Base-by-base conservation (phyloP, 2,113 vertebrate species). In the Ciconia boyciana region DNA sequence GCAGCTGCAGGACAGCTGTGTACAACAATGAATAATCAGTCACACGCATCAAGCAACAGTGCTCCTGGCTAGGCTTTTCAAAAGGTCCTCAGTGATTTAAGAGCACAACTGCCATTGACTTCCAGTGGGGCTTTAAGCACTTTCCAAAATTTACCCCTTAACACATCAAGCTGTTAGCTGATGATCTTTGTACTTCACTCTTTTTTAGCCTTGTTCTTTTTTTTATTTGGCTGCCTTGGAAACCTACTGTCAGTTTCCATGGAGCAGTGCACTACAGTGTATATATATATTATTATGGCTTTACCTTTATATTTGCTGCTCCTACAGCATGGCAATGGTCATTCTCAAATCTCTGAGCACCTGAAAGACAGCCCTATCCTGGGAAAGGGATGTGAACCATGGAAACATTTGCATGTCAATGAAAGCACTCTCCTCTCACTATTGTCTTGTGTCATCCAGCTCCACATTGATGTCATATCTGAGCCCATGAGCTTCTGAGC, bases 211-310 rank as follows among this genome's bases (percentile, higher is more conserved):
- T 64, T 51, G n/a, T 20, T 71, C 46, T 74, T 89, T 93, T 83
- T 89, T 78, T 14, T 13, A 65, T 93, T 95, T 72, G 81, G 94
- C 94, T 96, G 89, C 94, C 95, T 95, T 96, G 96, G 95, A 96
- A 97, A 96, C 94, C 69, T 84, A 26, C 57, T 76, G 52, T 55
- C 94, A 93, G 93, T 95, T 97, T 96, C 96, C 93, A 96, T 85
- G 93, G 95, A 89, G 91, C 61, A 82, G 46, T 39, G 61, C 44
- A 51, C 55, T 80, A 62, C 28, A 24, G 22, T 18, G 55, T 28
- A 58, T 44, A 52, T 66, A 66, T 69, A 20, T 48, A n/a, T 77
- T 32, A 74, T 86, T 77, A 55, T 11, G n/a, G 32, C 39, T 60
- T 87, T 90, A 61, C 46, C 46, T 81, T 74, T 64, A 3, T 64